phyloP scores from a whole-genome alignment of 1,140 invertebrate genomes.

The Sesamia nonagrioides region DNA sequence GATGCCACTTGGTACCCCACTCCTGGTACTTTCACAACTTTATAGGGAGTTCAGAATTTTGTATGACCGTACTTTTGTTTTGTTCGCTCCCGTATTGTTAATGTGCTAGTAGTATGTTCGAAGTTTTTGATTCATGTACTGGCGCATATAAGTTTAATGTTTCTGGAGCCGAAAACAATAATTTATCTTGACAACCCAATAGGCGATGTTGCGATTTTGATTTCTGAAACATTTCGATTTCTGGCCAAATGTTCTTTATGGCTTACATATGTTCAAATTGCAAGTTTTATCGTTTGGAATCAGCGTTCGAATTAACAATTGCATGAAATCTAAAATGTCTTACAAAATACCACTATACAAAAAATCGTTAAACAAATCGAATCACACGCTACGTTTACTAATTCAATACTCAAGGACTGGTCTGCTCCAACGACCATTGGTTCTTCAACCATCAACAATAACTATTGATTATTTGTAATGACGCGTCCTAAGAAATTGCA shows the following conservation, averaged over 20 bases:
- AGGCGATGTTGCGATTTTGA: neutral
- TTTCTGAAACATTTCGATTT: neutral
- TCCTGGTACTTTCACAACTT: slow-evolving; percentile 57
- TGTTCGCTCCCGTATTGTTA: neutral
- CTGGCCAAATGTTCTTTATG: slow-evolving; percentile 7
- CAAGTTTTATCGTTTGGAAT: neutral
- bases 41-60: slow-evolving; percentile 39
- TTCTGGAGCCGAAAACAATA: neutral
- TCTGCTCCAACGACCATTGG: too few relatives aligned
- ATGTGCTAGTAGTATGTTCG: slow-evolving; percentile 8
- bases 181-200: slow-evolving; percentile 28
- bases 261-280: neutral
- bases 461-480: too few relatives aligned
- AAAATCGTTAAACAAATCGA: too few relatives aligned
- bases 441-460: too few relatives aligned
- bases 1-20: slow-evolving; percentile 60
- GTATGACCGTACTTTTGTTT: slow-evolving; percentile 37
- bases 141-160: slow-evolving; percentile 3
- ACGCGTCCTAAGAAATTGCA: too few relatives aligned
- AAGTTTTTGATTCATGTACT: slow-evolving; percentile 37
- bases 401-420: too few relatives aligned
- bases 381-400: too few relatives aligned
- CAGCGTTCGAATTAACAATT: too few relatives aligned
- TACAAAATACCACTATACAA: too few relatives aligned
- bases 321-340: too few relatives aligned